A percentile compares a stretch with the other conserved stretches of the same genome.
Conservation (phyloP, 2,797 vertebrate genomes). For the Xenops minutus region DNA sequence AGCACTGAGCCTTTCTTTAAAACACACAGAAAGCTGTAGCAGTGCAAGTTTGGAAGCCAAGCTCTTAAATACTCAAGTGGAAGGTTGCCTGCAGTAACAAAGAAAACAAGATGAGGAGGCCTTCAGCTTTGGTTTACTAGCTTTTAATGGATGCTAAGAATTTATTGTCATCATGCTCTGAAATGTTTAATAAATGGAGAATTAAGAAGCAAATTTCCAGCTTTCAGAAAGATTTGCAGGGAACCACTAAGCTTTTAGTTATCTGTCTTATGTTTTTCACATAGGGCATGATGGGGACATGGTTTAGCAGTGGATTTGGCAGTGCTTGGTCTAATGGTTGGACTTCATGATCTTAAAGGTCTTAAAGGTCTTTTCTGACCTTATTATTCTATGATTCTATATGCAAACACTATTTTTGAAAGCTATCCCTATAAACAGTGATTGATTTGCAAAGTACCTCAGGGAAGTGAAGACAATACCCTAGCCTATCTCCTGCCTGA, state of each 20-base stretch:
- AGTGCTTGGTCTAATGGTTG: neutral
- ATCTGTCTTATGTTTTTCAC: neutral
- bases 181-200: neutral
- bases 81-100: neutral
- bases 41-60: neutral
- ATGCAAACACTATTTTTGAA: neutral
- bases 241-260: neutral
- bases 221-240: neutral
- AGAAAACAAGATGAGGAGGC: neutral
- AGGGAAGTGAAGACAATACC: neutral
- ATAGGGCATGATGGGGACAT: fast-evolving
- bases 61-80: neutral
- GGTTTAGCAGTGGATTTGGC: neutral
- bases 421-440: neutral
- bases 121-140: neutral
- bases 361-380: neutral
- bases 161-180: neutral
- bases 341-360: neutral
- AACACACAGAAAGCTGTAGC: neutral
- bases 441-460: neutral
- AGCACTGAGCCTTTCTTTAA: neutral
- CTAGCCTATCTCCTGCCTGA: neutral
- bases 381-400: neutral
- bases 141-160: neutral
- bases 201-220: neutral